These are phyloP conservation scores for Ennomos erosarius DNA, from an alignment of 2,888 invertebrate species.

Conservation along the genomic window DNA sequence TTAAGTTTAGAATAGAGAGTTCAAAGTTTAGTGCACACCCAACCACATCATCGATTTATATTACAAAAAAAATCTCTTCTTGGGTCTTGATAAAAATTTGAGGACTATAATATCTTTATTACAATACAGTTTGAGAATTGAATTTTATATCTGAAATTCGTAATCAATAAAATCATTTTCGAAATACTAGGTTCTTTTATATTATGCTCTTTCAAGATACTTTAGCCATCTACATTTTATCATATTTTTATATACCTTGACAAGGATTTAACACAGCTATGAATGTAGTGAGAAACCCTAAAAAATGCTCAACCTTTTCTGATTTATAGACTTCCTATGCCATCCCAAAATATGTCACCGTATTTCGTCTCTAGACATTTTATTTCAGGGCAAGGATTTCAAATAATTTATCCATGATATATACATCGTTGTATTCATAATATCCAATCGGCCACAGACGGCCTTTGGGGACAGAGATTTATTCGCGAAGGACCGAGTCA, in stretches of 20 bases:
- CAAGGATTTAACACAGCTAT: constrained; percentile 11
- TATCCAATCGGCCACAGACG: constrained; percentile 30
- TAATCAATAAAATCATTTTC: too few relatives aligned
- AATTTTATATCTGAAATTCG: too few relatives aligned
- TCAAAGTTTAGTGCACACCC: too few relatives aligned
- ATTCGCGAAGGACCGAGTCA: constrained; percentile 42
- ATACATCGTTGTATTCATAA: constrained; percentile 35
- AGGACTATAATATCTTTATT: too few relatives aligned
- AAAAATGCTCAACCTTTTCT: constrained; percentile 25
- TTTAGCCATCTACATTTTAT: not conserved
- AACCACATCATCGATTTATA: too few relatives aligned
- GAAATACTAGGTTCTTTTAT: not conserved
- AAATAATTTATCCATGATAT: constrained; percentile 39
- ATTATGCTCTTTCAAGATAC: not conserved
- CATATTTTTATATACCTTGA: constrained; percentile 4
- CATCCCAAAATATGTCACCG: constrained; percentile 31
- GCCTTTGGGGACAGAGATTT: constrained; percentile 42
- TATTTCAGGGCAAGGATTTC: constrained; percentile 35
- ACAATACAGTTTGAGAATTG: too few relatives aligned
- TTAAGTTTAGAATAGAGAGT: too few relatives aligned
- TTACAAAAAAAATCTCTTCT: too few relatives aligned
- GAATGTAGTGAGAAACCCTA: constrained; percentile 8
- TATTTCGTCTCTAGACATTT: constrained; percentile 33
- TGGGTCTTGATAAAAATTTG: too few relatives aligned
- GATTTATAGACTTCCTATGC: constrained; percentile 32